Base-by-base conservation (phyloP, 2,797 vertebrate species). In the Melanotaenia parkinsoni region DNA sequence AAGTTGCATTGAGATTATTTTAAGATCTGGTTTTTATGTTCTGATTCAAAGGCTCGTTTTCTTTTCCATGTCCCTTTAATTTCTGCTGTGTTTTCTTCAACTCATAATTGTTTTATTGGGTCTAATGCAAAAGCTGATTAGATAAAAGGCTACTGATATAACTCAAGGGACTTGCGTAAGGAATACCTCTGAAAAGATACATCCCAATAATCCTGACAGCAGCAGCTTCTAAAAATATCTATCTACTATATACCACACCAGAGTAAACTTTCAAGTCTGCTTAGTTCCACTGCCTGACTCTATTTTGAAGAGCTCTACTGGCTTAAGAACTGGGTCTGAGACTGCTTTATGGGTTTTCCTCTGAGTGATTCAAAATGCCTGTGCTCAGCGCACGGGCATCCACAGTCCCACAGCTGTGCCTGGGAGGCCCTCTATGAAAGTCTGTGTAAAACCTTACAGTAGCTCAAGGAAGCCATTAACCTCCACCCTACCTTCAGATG, bases 211-310 rank as follows among this genome's bases (percentile, higher is more conserved):
- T 85, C 45, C 38, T 63, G 70, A 73, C 66, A 71, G 66, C 74
- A 61, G 67, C 54, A 67, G 77, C 72, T 85, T 88, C 89, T 93
- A 92, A 89, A 92, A 92, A 92, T 93, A 92, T 73, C 88, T 67
- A 5, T 30, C 72, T 54, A 76, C 64, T 60, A 22, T 83, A 74
- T 76, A 77, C 74, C 80, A 80, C 76, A 80, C 76, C 81, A 90
- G 88, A 91, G 77, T 89, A 87, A 93, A 91, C 90, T 88, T 92
- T 94, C 91, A 92, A 37, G 79, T 91, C 91, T 84, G 89, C 89
- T 93, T 92, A 92, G 76, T 93, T 93, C 91, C 92, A 91, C 84
- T 91, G 86, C 83, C 80, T 92, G 91, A 71, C 61, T 85, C 89
- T 91, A 89, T 93, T 92, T 92, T 86, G 76, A 66, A 76, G 86